Base-by-base conservation (phyloP, 2,888 invertebrate species). In the Chrysolina americana region DNA sequence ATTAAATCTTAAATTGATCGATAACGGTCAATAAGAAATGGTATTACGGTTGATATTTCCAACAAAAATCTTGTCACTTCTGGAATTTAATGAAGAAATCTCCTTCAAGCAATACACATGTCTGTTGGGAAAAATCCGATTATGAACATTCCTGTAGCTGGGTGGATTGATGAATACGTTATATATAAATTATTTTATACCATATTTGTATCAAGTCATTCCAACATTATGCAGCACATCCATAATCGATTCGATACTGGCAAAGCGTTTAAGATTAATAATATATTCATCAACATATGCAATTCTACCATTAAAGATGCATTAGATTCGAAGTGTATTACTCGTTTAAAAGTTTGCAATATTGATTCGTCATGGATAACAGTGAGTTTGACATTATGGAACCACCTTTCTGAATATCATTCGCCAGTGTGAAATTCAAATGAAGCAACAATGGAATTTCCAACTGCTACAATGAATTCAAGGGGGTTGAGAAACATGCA, bases 141-240 rank as follows among this genome's bases (percentile, higher is more conserved):
- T 6, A 59, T 5, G 9, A n/a, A 59, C 59, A 59, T 23, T 59
- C 59, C 17, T 36, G 59, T 15, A 4, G 59, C 28, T 36, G n/a
- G n/a, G 28, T n/a, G 13, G 9, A n/a, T 28, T 36, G 59, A 59
- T 59, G 59, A 59, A 59, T 59, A 59, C n/a, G 59, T 59, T 59
- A 28, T 36, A 23, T 36, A 48, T 65, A 44, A n/a, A 47, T 65
- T 47, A 65, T 65, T 19, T 65, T 15, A 23, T 50, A 53, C 66
- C 66, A 66, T 66, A 50, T 66, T 66, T 53, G 66, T 53, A 66
- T 9, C 66, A 23, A 65, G 65, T 65, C 47, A 65, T 59, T 59
- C 59, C 28, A 21, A 21, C 21, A 36, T 59, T 10, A 59, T 59
- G 59, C 59, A n/a, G 59, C 59, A 59, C n/a, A 59, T 65, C 47